phyloP scores from a whole-genome alignment of 2,888 invertebrate genomes.

The Hyles lineata region DNA sequence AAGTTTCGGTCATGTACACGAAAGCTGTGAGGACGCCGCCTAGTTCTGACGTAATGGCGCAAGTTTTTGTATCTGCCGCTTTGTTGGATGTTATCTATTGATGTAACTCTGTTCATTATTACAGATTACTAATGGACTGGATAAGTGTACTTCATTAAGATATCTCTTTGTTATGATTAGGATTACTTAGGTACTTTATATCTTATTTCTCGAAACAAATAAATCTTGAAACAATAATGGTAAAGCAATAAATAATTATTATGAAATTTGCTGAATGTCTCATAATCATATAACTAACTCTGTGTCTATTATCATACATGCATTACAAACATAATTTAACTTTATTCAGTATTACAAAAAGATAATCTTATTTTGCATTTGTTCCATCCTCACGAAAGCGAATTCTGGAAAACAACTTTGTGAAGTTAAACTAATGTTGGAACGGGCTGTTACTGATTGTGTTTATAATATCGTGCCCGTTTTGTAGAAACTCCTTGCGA shows the following conservation, averaged over 20 bases:
- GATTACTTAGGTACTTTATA: neutral
- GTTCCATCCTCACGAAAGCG: neutral
- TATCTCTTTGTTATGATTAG: neutral
- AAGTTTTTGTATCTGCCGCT: constrained; percentile 11
- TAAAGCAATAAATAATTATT: too few species aligned
- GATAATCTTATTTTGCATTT: neutral
- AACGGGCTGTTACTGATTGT: neutral
- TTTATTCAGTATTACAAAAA: neutral
- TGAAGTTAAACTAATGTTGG: neutral
- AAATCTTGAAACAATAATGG: too few species aligned
- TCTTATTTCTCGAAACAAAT: neutral
- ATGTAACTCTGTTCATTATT: constrained; percentile 7
- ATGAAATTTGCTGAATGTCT: too few species aligned
- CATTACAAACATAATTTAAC: neutral
- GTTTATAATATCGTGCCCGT: neutral
- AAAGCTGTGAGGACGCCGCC: constrained; percentile 5
- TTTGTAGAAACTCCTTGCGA: constrained; percentile 29
- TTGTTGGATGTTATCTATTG: neutral
- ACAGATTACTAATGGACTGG: neutral
- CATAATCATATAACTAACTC: neutral
- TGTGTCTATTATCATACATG: neutral
- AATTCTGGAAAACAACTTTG: neutral
- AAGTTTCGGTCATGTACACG: constrained; percentile 24
- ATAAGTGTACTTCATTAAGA: neutral
- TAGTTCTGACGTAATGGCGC: constrained; percentile 5